Evolutionary conservation across 1,140 invertebrate species (phyloP).

Genomic region (Drosophila tristis): DNA sequence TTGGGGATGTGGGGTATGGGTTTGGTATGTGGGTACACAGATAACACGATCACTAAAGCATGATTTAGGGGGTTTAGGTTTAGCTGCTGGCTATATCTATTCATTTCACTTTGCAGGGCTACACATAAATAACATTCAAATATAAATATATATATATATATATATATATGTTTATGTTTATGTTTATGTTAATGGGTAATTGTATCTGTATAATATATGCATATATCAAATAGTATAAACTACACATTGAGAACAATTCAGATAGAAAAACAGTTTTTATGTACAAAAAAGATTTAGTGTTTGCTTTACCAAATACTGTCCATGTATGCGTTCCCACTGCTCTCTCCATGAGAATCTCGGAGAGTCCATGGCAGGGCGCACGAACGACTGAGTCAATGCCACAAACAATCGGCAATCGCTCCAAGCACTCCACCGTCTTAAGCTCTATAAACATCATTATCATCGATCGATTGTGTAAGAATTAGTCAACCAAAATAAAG

Average conservation of each 20-base stretch:
- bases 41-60: conserved; percentile 30
- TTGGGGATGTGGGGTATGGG: neutral
- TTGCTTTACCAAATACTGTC: conserved; percentile 67
- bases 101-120: conserved; percentile 44
- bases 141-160: conserved; percentile 36
- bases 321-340: conserved; percentile 12
- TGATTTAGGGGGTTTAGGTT: conserved; percentile 16
- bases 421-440: conserved; percentile 20
- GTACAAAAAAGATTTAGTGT: conserved; percentile 65
- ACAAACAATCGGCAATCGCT: conserved; percentile 13
- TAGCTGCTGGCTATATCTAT: conserved; percentile 33
- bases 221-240: conserved; percentile 17
- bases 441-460: conserved; percentile 47
- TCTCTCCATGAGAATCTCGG: neutral
- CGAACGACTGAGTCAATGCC: conserved; percentile 11
- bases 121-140: conserved; percentile 54
- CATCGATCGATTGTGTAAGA: conserved; percentile 45
- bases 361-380: neutral
- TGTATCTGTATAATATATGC: conserved; percentile 58
- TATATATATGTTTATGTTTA: conserved; percentile 13
- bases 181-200: conserved; percentile 49
- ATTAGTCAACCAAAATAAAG: conserved; percentile 71
- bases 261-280: conserved; percentile 64
- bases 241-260: conserved; percentile 76
- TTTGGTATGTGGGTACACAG: conserved; percentile 18